A percentile compares a stretch with the other conserved stretches of the same genome.
Conservation (phyloP, 2,888 invertebrate species). For the Drosophila percnosoma region DNA sequence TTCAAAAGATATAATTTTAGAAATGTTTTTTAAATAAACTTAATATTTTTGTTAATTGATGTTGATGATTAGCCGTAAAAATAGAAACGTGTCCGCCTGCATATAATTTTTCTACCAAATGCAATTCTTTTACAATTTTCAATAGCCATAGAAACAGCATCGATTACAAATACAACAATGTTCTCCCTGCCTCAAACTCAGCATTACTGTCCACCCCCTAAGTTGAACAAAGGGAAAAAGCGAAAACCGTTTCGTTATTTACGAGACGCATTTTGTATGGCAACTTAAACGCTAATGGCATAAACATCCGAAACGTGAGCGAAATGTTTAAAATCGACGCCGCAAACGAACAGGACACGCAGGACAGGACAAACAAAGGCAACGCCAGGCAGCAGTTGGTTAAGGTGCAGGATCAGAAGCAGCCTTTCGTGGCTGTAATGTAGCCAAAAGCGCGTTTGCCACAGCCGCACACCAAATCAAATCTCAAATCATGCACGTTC, state of each 20-base stretch:
- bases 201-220: neutral
- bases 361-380: constrained; percentile 32
- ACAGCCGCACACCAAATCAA: constrained; percentile 69
- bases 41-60: neutral
- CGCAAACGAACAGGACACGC: constrained; percentile 53
- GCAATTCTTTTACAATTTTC: constrained; percentile 22
- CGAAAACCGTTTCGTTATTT: constrained; percentile 69
- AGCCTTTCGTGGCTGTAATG: constrained; percentile 63
- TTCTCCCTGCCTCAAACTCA: neutral
- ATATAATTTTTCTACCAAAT: neutral
- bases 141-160: constrained; percentile 47
- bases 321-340: constrained; percentile 70
- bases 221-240: constrained; percentile 37
- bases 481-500: constrained; percentile 79
- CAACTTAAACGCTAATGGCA: constrained; percentile 84
- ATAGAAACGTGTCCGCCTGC: neutral
- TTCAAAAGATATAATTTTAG: constrained; percentile 4
- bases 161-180: constrained; percentile 65
- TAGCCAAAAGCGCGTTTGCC: constrained; percentile 66
- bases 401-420: constrained; percentile 42
- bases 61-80: neutral
- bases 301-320: constrained; percentile 83
- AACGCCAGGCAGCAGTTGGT: constrained; percentile 15
- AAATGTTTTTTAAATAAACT: neutral
- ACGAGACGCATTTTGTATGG: constrained; percentile 78